A percentile compares a stretch with the other conserved stretches of the same genome.
These are phyloP conservation scores for Astreopora myriophthalma DNA, from an alignment of 64 coral and sea anemone species.

Conservation along the genomic window DNA sequence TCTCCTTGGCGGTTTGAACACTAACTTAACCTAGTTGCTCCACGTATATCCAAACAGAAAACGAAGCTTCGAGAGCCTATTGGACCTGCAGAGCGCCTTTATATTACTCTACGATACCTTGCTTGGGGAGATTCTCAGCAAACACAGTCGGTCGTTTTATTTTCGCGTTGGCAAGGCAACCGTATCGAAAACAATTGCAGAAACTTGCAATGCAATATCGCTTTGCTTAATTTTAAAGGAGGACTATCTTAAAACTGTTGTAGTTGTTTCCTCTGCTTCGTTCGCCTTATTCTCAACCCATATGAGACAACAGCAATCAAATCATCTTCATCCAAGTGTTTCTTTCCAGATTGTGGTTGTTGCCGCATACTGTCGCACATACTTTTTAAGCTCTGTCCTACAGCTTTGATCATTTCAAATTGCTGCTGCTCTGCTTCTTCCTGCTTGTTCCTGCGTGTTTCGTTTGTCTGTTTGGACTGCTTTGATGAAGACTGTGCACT, in stretches of 20 bases:
- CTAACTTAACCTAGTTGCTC: background rate
- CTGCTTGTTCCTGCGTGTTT: constrained; percentile 30
- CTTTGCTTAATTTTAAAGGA: too few species aligned
- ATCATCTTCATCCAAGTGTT: background rate
- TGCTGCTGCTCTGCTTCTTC: background rate
- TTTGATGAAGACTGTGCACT: background rate
- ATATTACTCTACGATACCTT: background rate
- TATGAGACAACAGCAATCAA: background rate
- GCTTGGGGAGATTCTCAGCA: constrained; percentile 36
- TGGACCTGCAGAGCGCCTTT: background rate
- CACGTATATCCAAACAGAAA: background rate
- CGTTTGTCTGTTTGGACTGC: background rate
- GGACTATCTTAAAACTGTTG: background rate
- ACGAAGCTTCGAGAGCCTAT: constrained; percentile 12
- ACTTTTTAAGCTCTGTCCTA: background rate
- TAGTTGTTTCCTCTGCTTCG: background rate
- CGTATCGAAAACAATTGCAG: constrained; percentile 6
- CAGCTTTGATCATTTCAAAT: background rate
- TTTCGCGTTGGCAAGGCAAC: constrained; percentile 36
- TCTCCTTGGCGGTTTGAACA: constrained; percentile 9
- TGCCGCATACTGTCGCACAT: background rate
- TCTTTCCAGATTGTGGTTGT: background rate
- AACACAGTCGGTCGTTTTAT: background rate
- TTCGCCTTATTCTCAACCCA: background rate
- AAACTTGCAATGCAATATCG: constrained; percentile 23